Evolutionary conservation across 1,140 invertebrate genomes (phyloP).

Genomic region (Babylonia areolata): DNA sequence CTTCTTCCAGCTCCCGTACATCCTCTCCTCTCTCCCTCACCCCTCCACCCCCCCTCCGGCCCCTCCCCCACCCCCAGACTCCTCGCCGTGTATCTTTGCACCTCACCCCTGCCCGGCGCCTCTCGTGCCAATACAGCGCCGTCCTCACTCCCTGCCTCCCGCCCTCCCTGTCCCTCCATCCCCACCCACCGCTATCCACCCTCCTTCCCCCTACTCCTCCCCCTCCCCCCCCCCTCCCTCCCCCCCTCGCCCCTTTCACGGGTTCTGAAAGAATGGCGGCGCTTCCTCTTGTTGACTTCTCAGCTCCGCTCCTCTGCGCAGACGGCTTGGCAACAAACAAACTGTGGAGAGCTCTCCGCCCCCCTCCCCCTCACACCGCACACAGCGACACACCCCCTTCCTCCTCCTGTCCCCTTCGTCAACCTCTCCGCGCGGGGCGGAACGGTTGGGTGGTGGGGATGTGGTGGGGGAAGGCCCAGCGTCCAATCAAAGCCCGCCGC

Average conservation of each 20-base stretch:
- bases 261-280: neutral
- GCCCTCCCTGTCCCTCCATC: neutral
- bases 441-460: no score
- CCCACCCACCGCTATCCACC: neutral
- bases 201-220: neutral
- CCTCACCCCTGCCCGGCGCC: no score
- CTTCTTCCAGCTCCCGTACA: neutral
- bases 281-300: slow-evolving; percentile 20
- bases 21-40: neutral
- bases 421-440: no score
- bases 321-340: slow-evolving; percentile 12
- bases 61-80: neutral
- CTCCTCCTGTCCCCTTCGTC: neutral
- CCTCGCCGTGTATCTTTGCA: no score
- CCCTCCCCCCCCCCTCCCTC: neutral
- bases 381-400: no score
- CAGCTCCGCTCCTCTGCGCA: neutral
- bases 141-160: neutral
- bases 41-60: neutral
- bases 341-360: neutral
- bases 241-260: neutral
- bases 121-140: no score
- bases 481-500: neutral
- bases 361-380: neutral
- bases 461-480: no score